These are phyloP conservation scores for Cheilosia impressa DNA, from an alignment of 2,888 invertebrate species.

Conservation along the genomic window DNA sequence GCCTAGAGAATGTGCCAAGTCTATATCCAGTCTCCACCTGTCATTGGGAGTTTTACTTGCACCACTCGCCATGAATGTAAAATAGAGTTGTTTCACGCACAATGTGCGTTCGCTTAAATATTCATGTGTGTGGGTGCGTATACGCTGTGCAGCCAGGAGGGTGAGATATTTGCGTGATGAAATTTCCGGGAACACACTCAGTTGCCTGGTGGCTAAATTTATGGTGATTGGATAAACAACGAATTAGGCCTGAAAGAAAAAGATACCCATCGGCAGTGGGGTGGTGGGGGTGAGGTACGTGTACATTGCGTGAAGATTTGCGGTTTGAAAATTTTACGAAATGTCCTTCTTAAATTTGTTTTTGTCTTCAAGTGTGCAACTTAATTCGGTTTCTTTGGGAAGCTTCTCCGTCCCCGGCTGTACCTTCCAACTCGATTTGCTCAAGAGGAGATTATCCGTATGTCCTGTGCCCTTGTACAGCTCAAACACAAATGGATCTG, in stretches of 20 bases:
- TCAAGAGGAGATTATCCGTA: no score
- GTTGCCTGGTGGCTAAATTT: constrained; percentile 53
- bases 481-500: no score
- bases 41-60: constrained; percentile 60
- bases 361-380: background rate
- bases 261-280: background rate
- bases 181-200: constrained; percentile 35
- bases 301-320: background rate
- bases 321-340: background rate
- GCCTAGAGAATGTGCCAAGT: constrained; percentile 42
- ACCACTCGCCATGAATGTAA: constrained; percentile 65
- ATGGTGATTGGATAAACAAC: constrained; percentile 59
- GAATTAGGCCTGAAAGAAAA: constrained; percentile 36
- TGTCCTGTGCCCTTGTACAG: no score
- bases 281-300: background rate
- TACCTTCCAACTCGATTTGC: no score
- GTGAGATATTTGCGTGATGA: constrained; percentile 24
- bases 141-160: background rate
- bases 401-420: no score
- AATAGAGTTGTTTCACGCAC: constrained; percentile 71
- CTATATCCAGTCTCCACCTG: constrained; percentile 45
- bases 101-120: constrained; percentile 40
- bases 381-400: background rate
- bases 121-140: constrained; percentile 9
- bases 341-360: background rate